Base-by-base conservation (phyloP, 2,888 invertebrate species). In the Chrysodeixis includens region DNA sequence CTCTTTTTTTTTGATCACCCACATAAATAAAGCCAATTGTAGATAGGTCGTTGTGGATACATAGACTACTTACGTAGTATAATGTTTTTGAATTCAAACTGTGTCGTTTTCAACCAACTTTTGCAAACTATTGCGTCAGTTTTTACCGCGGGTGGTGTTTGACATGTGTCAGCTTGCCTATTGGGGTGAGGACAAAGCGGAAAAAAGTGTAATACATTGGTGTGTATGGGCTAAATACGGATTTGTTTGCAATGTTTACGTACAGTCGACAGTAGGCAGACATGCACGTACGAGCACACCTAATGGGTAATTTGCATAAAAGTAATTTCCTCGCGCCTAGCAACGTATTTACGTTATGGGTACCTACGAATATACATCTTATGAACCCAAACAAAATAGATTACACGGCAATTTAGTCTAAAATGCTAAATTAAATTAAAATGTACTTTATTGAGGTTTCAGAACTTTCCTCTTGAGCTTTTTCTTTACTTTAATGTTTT, bases 281-380 rank as follows among this genome's bases (percentile, higher is more conserved):
- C 74, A 79, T 78, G 79, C 82, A 83, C 84, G 83, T 86, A 84
- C 78, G 75, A 81, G 76, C 81, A 79, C 26, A 26, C 26, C 26
- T 83, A 86, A 88, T 81, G 82, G 81, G 83, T 83, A 74, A 90
- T 90, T 90, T 88, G 87, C 89, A 90, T 90, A 90, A 88, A 90
- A 89, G 89, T 90, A 89, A 91, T 91, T 91, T 90, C 85, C 87
- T 86, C 77, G 61, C 61, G 67, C 66, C 66, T 66, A 65, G 69
- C 65, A 53, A 55, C 64, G 54, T 64, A 62, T 67, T 54, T 56
- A 59, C 46, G 53, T 57, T 44, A 68, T 26, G 6, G 26, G 51
- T 16, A 1, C 20, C 9, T 49, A 18, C 16, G 0, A 10, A 8
- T 9, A 10, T 20, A 49, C 9, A 49, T 1, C 9, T 49, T 26